Conservation (phyloP, 2,113 vertebrate genomes). For the Plecotus auritus region DNA sequence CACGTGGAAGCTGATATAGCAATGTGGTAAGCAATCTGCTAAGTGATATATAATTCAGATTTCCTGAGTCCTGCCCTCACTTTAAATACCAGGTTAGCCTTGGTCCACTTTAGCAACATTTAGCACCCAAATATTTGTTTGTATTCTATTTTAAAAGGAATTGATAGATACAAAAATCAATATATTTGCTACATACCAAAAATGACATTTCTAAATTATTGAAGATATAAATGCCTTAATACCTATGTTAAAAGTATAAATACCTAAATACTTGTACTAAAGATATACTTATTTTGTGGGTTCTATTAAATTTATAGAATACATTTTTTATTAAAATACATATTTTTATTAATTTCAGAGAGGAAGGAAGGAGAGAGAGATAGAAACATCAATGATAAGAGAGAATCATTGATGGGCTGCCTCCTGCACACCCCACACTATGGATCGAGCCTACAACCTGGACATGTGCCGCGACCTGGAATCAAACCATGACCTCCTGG, state of each 20-base stretch:
- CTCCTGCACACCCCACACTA: no score
- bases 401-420: no score
- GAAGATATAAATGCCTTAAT: neutral
- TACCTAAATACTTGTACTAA: neutral
- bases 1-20: neutral
- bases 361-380: no score
- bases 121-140: neutral
- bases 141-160: neutral
- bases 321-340: neutral
- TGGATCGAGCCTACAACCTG: no score
- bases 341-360: no score
- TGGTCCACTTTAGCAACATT: neutral
- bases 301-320: neutral
- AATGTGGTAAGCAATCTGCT: neutral
- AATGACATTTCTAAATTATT: neutral
- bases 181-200: neutral
- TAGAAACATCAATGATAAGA: no score
- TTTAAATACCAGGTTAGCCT: neutral
- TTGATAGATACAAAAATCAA: neutral
- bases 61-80: neutral
- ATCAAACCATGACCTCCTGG: no score
- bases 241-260: neutral
- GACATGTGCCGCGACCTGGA: no score
- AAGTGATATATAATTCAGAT: neutral
- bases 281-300: neutral